Base-by-base conservation (phyloP, 2,113 vertebrate genomes). In the Balaeniceps rex region DNA sequence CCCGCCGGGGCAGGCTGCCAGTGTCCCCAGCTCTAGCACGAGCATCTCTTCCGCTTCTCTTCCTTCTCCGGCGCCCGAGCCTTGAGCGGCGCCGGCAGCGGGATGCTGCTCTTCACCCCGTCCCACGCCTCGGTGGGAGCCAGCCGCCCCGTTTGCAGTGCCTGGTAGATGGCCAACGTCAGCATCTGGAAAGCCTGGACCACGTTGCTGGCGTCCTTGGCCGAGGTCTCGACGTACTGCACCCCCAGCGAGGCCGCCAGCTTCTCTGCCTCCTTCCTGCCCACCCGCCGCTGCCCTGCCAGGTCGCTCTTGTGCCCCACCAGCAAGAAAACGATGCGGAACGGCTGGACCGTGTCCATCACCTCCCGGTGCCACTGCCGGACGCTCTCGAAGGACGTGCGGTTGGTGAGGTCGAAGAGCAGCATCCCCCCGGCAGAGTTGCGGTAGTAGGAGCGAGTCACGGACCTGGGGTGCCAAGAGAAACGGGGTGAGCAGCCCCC, bases 241-340 rank as follows among this genome's bases (percentile, higher is more conserved):
- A 96, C 54, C 7, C 98, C 98, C 25, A 99, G 85, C 4, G 98
- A 95, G 21, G 96, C 84, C 0, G 98, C 99, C 90, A 98, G 80
- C 36, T 83, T 98, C 97, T 98, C 98, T 0, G 98, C 98, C 93
- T 99, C 99, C 47, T 97, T 97, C 13, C 49, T 96, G n/a, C 81
- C 96, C 90, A 99, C 98, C 44, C 8, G 92, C 64, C 98, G 79
- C 88, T 98, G 97, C 23, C 82, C 96, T 2, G 38, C 95, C 58
- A 96, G 87, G 97, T 99, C 99, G 7, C 96, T 98, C 91, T 99
- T 99, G 93, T 99, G 98, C 15, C 99, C 98, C 93, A 98, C 98
- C 83, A 99, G 97, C 85, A 99, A 31, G 58, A 99, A 99, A 54
- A 99, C 57, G 23, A 99, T 93, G 29, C 70, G 91, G 36, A 97